Base-by-base conservation (phyloP, 2,797 vertebrate genomes). In the Macroramphosus scolopax region DNA sequence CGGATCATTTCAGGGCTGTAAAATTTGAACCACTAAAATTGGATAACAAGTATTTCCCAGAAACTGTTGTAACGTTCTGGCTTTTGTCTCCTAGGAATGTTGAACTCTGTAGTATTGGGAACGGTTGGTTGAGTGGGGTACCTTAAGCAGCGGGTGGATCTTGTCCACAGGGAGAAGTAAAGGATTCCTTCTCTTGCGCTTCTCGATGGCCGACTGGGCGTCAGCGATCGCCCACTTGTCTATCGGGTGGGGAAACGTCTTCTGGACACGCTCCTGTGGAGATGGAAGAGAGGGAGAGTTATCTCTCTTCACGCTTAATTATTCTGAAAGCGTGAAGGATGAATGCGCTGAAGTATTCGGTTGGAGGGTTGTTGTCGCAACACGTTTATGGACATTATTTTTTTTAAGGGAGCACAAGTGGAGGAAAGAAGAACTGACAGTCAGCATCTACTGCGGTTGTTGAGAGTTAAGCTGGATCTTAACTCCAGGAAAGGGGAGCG, bases 161-260 rank as follows among this genome's bases (percentile, higher is more conserved):
- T 99, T 99, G 78, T 99, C 97, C 81, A 98, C 96, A 5, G 96
- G 97, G 22, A 98, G 87, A 50, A 98, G 90, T 45, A 98, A 88
- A 5, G 96, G 96, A 73, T 93, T 97, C 59, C 95, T 94, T 75
- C 95, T 88, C 72, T 93, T 98, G 9, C 95, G 82, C 45, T 99
- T 99, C 83, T 97, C 97, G 42, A 97, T 98, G 3, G 97, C 97
- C 11, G 93, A 91, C 70, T 97, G 95, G 1, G 97, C 97, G 17
- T 99, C 96, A 0, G 92, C 91, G 3, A 98, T 99, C 0, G 97
- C 97, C 97, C 97, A 99, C 68, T 98, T 99, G 87, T 99, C 97
- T 69, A 99, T 98, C 3, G 96, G 97, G 76, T 98, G 93, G 36
- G 97, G 97, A 68, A 99, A 99, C 0, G 95, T 98, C 88, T 98